A percentile compares a stretch with the other conserved stretches of the same genome.
Evolutionary conservation across 2,113 vertebrate species (phyloP).

Genomic region (Drymodes brunneopygia): DNA sequence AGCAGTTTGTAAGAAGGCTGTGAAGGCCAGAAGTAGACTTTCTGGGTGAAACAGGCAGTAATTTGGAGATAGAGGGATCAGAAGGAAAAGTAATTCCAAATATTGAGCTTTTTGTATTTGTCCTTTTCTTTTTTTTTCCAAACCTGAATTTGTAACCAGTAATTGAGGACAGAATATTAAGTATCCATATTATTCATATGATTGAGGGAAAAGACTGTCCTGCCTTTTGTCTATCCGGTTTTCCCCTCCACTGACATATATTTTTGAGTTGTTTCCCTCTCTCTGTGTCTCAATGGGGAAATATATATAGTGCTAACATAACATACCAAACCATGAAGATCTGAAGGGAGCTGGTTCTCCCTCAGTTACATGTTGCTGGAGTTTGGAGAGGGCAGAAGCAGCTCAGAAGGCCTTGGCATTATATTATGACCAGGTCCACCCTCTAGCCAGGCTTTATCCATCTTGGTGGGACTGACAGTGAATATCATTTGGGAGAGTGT

Average conservation of each 20-base stretch:
- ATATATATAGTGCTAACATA: background rate
- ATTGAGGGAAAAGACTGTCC: background rate
- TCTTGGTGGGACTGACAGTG: background rate
- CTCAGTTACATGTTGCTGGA: background rate
- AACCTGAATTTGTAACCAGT: background rate
- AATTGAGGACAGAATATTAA: background rate
- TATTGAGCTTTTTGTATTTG: background rate
- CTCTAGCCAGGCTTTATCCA: background rate
- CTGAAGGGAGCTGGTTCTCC: background rate
- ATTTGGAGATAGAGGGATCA: background rate
- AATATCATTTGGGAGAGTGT: accelerated
- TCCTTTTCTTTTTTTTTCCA: background rate
- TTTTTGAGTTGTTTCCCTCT: background rate
- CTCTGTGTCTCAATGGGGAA: background rate
- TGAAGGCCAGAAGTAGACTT: background rate
- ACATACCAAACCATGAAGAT: background rate
- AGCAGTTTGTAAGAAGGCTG: background rate
- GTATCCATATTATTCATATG: background rate
- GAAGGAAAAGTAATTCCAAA: background rate
- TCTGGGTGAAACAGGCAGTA: background rate
- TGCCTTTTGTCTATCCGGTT: background rate
- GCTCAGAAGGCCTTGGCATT: background rate
- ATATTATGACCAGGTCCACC: background rate
- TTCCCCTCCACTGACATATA: background rate
- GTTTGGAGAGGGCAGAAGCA: background rate